Base-by-base conservation (phyloP, 1,140 invertebrate genomes). In the Euglossa dilemma region DNA sequence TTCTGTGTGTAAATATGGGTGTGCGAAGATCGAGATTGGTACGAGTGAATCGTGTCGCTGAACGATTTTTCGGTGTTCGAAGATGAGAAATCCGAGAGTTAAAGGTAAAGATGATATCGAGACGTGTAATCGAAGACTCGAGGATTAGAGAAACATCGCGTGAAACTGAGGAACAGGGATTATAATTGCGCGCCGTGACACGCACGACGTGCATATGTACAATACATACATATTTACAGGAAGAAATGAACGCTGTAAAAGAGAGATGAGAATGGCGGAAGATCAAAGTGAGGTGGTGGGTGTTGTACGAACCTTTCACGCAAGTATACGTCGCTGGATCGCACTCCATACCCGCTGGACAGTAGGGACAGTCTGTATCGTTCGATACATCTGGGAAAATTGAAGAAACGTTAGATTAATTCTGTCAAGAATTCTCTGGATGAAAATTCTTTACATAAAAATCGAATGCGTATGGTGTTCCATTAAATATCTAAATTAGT, bases 321-420 rank as follows among this genome's bases (percentile, higher is more conserved):
- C 97, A 98, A 73, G 96, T 96, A 28, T 97, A 97, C 12, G 97
- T 97, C 69, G 95, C 95, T 59, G 96, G 95, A 93, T 98, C 96
- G 86, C 97, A 98, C 28, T 95, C 94, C 43, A 96, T 95, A 78
- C 97, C 97, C 56, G 96, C 95, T 80, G 97, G 96, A 92, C 97
- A 98, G 86, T 97, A 96, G 23, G 96, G 95, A 91, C 97, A 98
- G 59, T 95, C 95, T 87, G 86, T 86, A 84, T 82, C 85, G 79
- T 91, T 87, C 18, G 74, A 86, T 63, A 91, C 78, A 83, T 88
- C 92, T 93, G 71, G 73, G 77, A 88, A 47, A 61, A 80, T 72
- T 36, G 36, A 73, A 54, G 76, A 61, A 77, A 71, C 6, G 20
- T 59, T 61, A 20, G 50, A 74, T 73, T 61, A 50, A 18, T 80